A percentile compares a stretch with the other conserved stretches of the same genome.
Evolutionary conservation across 2,888 invertebrate genomes (phyloP).

Genomic region (Chloroclysta siterata): DNA sequence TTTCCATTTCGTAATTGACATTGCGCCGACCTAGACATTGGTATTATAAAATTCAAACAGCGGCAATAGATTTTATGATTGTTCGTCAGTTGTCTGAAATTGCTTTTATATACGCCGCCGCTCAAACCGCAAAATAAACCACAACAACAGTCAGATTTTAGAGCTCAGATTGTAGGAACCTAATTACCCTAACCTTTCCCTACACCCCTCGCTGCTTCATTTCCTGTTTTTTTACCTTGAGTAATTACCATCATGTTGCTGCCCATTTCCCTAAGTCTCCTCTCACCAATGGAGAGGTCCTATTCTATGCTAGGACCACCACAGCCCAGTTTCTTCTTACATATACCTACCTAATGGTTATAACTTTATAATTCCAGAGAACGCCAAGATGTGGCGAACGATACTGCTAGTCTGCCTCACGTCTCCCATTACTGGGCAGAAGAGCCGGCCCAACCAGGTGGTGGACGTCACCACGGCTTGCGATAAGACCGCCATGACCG

Average conservation of each 20-base stretch:
- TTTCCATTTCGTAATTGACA: too few species aligned
- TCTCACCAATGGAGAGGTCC: too few species aligned
- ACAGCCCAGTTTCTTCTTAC: too few species aligned
- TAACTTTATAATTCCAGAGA: constrained; percentile 50
- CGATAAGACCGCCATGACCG: constrained; percentile 86
- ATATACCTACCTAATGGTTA: neutral
- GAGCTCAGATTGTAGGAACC: neutral
- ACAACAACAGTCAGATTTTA: constrained; percentile 38
- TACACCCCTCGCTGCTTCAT: too few species aligned
- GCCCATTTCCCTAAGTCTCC: too few species aligned
- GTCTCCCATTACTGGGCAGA: constrained; percentile 51
- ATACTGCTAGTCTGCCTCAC: constrained; percentile 60
- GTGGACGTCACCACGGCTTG: constrained; percentile 86
- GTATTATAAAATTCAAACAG: neutral
- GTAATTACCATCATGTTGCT: too few species aligned
- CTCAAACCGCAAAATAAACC: constrained; percentile 54
- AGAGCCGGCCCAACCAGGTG: constrained; percentile 80
- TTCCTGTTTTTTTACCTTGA: too few species aligned
- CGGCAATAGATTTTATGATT: neutral
- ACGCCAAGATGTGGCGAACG: constrained; percentile 70
- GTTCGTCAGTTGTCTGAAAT: constrained; percentile 48
- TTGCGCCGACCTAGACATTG: too few species aligned
- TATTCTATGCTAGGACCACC: too few species aligned
- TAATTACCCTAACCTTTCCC: too few species aligned
- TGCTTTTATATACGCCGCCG: constrained; percentile 60